Evolutionary conservation across 2,888 invertebrate species (phyloP).

Genomic region (Cybosia mesomella): DNA sequence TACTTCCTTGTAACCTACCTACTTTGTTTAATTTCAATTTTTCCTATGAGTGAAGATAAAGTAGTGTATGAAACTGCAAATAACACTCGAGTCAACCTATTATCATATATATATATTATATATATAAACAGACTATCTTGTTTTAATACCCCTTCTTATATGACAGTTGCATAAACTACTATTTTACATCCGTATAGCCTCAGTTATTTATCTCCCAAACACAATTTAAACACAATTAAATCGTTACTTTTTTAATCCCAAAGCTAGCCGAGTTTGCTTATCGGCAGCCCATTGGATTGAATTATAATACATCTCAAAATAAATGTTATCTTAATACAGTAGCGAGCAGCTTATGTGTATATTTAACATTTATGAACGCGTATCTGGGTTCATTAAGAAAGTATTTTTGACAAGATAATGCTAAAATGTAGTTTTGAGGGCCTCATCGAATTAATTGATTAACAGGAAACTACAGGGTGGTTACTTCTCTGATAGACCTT

Average conservation of each 20-base stretch:
- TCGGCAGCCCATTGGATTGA: slow-evolving; percentile 78
- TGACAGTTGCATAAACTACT: no score
- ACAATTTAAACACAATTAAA: no score
- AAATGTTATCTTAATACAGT: slow-evolving; percentile 85
- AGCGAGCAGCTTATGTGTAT: slow-evolving; percentile 82
- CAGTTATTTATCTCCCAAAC: no score
- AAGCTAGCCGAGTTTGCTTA: slow-evolving; percentile 68
- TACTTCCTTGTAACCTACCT: no score
- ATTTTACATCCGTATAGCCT: no score
- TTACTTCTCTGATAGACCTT: background rate
- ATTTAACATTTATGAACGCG: slow-evolving; percentile 84
- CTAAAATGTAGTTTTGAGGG: slow-evolving; percentile 50
- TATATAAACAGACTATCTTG: no score
- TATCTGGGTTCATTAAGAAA: slow-evolving; percentile 81
- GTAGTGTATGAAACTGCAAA: no score
- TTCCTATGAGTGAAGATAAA: no score
- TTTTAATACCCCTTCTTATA: no score
- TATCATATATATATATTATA: no score
- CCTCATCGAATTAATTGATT: slow-evolving; percentile 21
- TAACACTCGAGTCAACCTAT: no score
- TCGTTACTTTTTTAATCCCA: slow-evolving; percentile 62
- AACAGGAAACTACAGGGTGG: slow-evolving; percentile 8
- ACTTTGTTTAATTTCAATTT: no score
- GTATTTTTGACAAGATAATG: slow-evolving; percentile 72
- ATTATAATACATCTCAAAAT: slow-evolving; percentile 82